Conservation (phyloP, 35 echinoderm and acorn worm species). For the Stichopus chloronotus region DNA sequence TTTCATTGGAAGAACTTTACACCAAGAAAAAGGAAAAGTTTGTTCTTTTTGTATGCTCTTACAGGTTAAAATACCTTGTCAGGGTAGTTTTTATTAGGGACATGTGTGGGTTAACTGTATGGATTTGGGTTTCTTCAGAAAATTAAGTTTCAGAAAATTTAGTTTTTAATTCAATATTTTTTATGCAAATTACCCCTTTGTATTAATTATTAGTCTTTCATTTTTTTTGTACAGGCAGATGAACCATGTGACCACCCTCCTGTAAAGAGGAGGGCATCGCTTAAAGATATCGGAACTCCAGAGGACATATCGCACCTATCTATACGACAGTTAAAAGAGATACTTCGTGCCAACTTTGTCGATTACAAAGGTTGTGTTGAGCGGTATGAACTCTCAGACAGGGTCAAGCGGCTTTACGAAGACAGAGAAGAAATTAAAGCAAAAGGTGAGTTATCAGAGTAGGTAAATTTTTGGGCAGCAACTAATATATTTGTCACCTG, state of each 20-base stretch:
- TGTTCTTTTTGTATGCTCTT: too few species aligned
- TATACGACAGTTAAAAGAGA: conserved; percentile 83
- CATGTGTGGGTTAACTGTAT: too few species aligned
- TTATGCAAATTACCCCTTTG: not conserved
- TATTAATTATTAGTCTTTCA: not conserved
- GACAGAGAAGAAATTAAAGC: conserved; percentile 70
- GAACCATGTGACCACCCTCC: conserved; percentile 5
- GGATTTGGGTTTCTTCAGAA: not conserved
- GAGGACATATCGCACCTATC: conserved; percentile 74
- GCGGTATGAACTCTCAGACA: conserved; percentile 77
- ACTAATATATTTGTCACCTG: too few species aligned
- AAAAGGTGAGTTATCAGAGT: conserved; percentile 47
- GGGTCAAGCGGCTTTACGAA: conserved; percentile 77
- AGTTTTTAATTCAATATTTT: too few species aligned
- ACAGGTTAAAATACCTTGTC: too few species aligned
- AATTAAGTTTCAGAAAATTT: not conserved
- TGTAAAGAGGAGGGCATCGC: conserved; percentile 70
- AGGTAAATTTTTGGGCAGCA: not conserved
- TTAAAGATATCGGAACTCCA: conserved; percentile 71
- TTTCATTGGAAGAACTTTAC: too few species aligned
- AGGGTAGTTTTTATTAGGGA: too few species aligned
- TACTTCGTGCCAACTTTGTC: conserved; percentile 83
- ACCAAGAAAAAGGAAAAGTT: too few species aligned
- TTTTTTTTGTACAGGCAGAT: not conserved
- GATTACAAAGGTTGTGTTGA: conserved; percentile 96